Evolutionary conservation across 1,140 invertebrate species (phyloP), one percentile per base, ranked within the genome.

Genomic region (Coenobita brevimanus): DNA sequence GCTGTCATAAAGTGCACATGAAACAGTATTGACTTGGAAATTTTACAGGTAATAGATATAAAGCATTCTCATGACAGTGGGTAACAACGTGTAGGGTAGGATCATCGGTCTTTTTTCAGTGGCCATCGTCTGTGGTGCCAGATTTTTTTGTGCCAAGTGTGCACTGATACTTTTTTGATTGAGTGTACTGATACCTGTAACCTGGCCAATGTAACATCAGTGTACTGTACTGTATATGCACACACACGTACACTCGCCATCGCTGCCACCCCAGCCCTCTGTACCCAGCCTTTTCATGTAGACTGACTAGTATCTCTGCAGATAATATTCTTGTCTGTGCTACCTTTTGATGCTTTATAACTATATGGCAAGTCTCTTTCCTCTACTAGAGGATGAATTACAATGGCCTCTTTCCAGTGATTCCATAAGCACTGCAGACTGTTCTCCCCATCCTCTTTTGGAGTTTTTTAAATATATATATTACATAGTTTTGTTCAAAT

Each of bases 401-500:
- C 41, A 75, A 27, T 24, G 24, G 17, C 67, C 50, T 75, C 67
- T 46, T 41, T 75, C 50, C 8, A 24, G 50, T 82, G 80, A 75
- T 84, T 75, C 69, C 69, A 60, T 84, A 84, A 60, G 54, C 30
- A 60, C 36, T 83, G 36, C 79, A 82, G 79, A 82, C 67, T 71
- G 64, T 75, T 75, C 46, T 75, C 69, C 79, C 69, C 30, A 4
- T 60, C 46, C 69, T 33, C 54, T 46, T 38, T 75, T 69, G 54
- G 67, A 33, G 38, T 36, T 81, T 75, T 46, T 41, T 76, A 76
- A 41, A 76, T 76, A 43, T 43, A 41, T 21, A 27, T 27, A 43
- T n/a, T 73, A 73, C 67, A 38, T 82, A 41, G 33, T 85, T 85
- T 85, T 84, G 82, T 78, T 85, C 33, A 62, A 62, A 36, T 85